Base-by-base conservation (phyloP, 2,888 invertebrate genomes). In the Nomada ruficornis region DNA sequence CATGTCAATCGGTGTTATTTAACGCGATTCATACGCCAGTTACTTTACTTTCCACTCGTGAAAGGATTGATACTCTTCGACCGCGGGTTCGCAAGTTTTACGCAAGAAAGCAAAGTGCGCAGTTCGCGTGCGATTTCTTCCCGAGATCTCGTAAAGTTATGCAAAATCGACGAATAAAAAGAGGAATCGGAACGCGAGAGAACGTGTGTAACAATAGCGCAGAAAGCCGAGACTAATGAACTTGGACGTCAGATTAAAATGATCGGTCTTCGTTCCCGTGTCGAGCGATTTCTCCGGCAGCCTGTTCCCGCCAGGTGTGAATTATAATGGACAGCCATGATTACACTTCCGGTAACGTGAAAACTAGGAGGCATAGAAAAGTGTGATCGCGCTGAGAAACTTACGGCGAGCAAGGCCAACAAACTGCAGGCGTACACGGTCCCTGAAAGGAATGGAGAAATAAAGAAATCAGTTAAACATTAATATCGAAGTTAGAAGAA, bases 371-470 rank as follows among this genome's bases (percentile, higher is more conserved):
- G 52, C 50, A 23, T 10, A 47, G 7, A 44, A 54, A 64, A 50
- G 42, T 47, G 2, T 52, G 47, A 42, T 42, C 20, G 23, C n/a
- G 26, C 44, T 47, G 68, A 70, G 65, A 60, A 29, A 90, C 90
- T 90, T 88, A 90, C 90, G 57, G 77, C 84, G 55, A 90, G 76
- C 77, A 85, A 65, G 68, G 74, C 77, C 70, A 86, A 69, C 78
- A 89, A 64, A 36, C 82, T 71, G 75, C 78, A 80, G 57, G 82
- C 64, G 68, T 89, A 85, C 64, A 64, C 80, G 80, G 79, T 65
- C 59, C 86, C 90, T 90, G 88, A 26, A 88, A 89, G 13, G 44
- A 29, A 62, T 42, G 7, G n/a, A 63, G 2, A 44, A 63, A 20
- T 42, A 4, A 44, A 36, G 36, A 36, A 1, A 36, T 36, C 36